These are phyloP conservation scores for Trogon melanurus DNA, from an alignment of 2,113 vertebrate genomes.

Conservation along the genomic window DNA sequence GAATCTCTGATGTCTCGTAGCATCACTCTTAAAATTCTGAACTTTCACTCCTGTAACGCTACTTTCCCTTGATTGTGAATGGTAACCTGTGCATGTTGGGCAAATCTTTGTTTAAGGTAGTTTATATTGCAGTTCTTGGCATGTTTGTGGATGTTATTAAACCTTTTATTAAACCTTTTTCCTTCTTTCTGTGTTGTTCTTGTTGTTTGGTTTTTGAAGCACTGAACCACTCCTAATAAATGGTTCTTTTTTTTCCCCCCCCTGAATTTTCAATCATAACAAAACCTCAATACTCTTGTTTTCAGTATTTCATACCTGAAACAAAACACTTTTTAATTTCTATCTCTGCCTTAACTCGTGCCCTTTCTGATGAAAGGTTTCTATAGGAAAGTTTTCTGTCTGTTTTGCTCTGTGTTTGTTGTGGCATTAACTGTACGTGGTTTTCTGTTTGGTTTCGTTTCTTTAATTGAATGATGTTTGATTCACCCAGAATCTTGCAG, in stretches of 20 bases:
- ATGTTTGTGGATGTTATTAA: constrained; percentile 12
- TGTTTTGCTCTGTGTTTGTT: constrained; percentile 37
- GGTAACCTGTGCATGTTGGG: constrained; percentile 13
- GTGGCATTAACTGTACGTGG: neutral
- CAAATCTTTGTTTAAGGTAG: neutral
- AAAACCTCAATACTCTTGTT: neutral
- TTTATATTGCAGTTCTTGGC: neutral
- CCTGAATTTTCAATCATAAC: neutral
- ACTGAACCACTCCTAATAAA: neutral
- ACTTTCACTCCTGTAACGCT: neutral
- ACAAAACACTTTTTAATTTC: neutral
- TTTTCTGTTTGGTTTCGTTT: constrained; percentile 17
- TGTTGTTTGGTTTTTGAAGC: neutral
- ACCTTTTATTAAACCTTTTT: neutral
- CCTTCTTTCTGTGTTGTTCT: neutral
- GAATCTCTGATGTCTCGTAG: neutral
- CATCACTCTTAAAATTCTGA: neutral
- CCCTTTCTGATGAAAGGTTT: neutral
- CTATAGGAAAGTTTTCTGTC: neutral
- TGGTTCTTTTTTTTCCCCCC: neutral
- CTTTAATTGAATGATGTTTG: neutral
- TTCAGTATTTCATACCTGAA: neutral
- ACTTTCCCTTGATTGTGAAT: neutral
- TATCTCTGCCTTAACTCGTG: neutral
- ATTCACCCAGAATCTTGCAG: neutral